These are phyloP conservation scores for Riptortus pedestris DNA, from an alignment of 1,140 invertebrate species.

Conservation along the genomic window DNA sequence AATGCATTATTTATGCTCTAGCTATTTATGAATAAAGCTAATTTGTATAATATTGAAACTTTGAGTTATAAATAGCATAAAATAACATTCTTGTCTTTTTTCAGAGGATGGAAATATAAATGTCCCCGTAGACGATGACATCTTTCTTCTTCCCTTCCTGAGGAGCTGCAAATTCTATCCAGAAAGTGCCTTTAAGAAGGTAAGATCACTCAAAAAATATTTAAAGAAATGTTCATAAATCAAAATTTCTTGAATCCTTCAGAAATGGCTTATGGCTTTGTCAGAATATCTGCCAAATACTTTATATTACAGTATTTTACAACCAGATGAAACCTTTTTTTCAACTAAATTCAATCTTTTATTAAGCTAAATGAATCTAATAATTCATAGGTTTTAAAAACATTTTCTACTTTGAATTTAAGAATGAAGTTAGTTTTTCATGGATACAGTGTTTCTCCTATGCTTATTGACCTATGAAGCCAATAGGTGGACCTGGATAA, in stretches of 20 bases:
- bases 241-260: not conserved
- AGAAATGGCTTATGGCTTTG: no score
- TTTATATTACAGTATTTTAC: not conserved
- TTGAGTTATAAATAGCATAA: no score
- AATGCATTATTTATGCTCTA: no score
- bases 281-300: not conserved
- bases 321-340: not conserved
- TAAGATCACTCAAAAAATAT: conserved; percentile 23
- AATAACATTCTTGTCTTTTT: conserved; percentile 29
- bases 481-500: no score
- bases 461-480: no score
- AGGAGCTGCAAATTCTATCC: conserved; percentile 42
- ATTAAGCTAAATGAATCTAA: no score
- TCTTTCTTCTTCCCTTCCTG: conserved; percentile 37
- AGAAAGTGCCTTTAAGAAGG: conserved; percentile 37
- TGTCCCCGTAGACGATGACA: conserved; percentile 35
- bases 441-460: no score
- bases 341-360: not conserved
- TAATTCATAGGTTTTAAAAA: no score
- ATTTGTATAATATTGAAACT: no score
- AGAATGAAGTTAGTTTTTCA: no score
- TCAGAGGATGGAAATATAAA: conserved; percentile 37
- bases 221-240: not conserved
- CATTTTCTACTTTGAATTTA: no score
- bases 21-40: no score